Percentiles rank a stretch among this genome's conserved stretches.
Conservation (phyloP, 2,113 vertebrate species). For the Ophiodon elongatus region DNA sequence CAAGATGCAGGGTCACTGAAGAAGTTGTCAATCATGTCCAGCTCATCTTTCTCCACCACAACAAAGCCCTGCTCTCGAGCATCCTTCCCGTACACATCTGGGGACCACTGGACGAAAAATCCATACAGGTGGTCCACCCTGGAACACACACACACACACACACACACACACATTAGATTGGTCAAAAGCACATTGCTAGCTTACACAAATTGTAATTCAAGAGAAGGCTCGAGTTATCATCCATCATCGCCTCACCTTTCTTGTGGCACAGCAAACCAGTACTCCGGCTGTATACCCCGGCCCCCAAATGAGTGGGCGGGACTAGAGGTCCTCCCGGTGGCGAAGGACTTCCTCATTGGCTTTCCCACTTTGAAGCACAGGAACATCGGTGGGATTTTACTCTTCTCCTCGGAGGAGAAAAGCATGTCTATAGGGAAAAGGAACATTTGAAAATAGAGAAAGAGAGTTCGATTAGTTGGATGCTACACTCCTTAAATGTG, state of each 20-base stretch:
- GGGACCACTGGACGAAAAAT: slow-evolving; percentile 98
- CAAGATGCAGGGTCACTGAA: slow-evolving; percentile 96
- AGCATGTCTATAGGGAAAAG: slow-evolving; percentile 90
- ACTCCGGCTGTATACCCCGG: slow-evolving; percentile 91
- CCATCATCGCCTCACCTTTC: slow-evolving; percentile 86
- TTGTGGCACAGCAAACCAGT: slow-evolving; percentile 98
- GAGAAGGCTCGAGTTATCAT: neutral
- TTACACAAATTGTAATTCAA: neutral
- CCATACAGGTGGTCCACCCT: slow-evolving; percentile 97
- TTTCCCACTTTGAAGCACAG: slow-evolving; percentile 98
- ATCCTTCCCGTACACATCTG: slow-evolving; percentile 97
- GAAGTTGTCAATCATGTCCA: slow-evolving; percentile 99
- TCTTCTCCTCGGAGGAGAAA: slow-evolving; percentile 95
- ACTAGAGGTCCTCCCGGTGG: slow-evolving; percentile 82
- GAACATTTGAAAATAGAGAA: neutral
- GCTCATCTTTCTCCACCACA: slow-evolving; percentile 97
- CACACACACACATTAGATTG: neutral
- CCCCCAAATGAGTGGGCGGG: slow-evolving; percentile 87
- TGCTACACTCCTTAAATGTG: neutral
- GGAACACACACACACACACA: slow-evolving; percentile 48
- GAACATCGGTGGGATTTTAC: slow-evolving; percentile 98
- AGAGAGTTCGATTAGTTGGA: neutral
- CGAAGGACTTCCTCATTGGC: slow-evolving; percentile 98
- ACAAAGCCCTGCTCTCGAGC: slow-evolving; percentile 98
- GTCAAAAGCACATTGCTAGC: neutral